Conservation (phyloP, 1,140 invertebrate genomes). For the Drosophila leontia region DNA sequence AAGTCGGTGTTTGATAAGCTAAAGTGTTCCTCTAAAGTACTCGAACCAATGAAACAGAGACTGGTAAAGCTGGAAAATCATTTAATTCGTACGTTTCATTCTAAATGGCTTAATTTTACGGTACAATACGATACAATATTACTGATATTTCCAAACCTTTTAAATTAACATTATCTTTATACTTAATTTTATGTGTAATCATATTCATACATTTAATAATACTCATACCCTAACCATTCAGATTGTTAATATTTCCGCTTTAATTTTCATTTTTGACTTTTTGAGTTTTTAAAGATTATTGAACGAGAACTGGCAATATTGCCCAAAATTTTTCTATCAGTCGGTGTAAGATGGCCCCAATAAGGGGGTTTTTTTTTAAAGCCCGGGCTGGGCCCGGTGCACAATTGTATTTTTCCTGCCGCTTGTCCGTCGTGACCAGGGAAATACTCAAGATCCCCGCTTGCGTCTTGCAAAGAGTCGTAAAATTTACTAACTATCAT, state of each 20-base stretch:
- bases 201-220: constrained; percentile 37
- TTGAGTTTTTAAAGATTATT: constrained; percentile 49
- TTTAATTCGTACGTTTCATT: constrained; percentile 42
- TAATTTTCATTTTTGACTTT: constrained; percentile 18
- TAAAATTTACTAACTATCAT: constrained; percentile 58
- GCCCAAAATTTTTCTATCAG: constrained; percentile 71
- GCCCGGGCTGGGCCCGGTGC: constrained; percentile 54
- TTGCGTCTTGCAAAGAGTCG: constrained; percentile 47
- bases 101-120: constrained; percentile 40
- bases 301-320: constrained; percentile 66
- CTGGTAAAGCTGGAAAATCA: constrained; percentile 34
- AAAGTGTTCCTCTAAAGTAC: no score
- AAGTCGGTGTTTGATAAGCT: no score
- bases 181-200: constrained; percentile 40
- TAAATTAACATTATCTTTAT: constrained; percentile 42
- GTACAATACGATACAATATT: constrained; percentile 42
- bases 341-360: constrained; percentile 65
- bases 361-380: constrained; percentile 52
- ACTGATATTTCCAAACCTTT: constrained; percentile 39
- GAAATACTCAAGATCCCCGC: constrained; percentile 50
- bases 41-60: no score
- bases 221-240: constrained; percentile 30
- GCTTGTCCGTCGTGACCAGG: constrained; percentile 51
- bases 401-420: constrained; percentile 51
- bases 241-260: constrained; percentile 38